Base-by-base conservation (phyloP, 1,140 invertebrate genomes). In the Apis florea region DNA sequence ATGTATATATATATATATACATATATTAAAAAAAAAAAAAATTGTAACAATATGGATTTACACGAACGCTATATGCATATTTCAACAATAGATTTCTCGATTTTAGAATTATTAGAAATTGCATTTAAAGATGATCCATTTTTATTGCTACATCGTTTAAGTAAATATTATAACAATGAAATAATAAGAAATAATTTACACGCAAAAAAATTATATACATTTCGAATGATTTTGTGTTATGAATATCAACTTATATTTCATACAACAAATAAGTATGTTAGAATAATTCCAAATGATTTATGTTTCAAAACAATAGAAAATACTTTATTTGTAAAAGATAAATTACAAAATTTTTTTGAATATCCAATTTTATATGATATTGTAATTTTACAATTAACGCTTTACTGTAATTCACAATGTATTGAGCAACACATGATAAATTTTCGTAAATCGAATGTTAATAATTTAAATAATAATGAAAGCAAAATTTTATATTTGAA, bases 11-110 rank as follows among this genome's bases (percentile, higher is more conserved):
- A 11, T 26, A 51, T 11, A 13, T 69, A n/a, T 19, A 47, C 4
- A 26, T 31, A 31, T 31, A 51, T 40, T 56, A 9, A 69, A 15
- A 31, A 51, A 75, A 5, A 68, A 21, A 51, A 19, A 69, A 40
- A 67, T 40, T 15, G 9, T n/a, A 49, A 15, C 8, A 79, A 83
- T 70, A 92, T 92, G 91, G 87, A 92, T 67, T 19, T 90, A 19
- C 90, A 92, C 15, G n/a, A 91, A 66, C 75, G 76, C 24, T 92
- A 90, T 72, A 71, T 87, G 31, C 71, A 58, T 15, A 49, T 80
- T 19, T 56, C 85, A 47, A 83, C 73, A 73, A 49, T 74, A n/a
- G 85, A 90, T 13, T 49, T 87, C 11, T 81, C 83, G 12, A 66
- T 89, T 40, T 83, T 90, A 21, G 77, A 83, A 68, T 72, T 74